Evolutionary conservation across 2,797 vertebrate species (phyloP).

Genomic region (Ctenosaura bakeri): DNA sequence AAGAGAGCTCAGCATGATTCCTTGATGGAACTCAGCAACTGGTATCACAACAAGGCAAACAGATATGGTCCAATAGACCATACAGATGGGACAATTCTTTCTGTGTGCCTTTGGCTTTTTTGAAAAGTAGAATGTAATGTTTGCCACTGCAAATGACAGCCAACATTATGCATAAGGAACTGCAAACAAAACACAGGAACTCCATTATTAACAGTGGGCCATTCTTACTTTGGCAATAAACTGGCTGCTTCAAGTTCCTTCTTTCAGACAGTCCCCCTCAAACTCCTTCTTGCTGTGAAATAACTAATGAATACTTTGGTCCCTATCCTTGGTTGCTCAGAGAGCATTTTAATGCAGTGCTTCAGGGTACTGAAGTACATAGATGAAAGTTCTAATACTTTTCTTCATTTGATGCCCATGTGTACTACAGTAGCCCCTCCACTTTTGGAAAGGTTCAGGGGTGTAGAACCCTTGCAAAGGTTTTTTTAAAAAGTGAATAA

Average conservation of each 20-base stretch:
- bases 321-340: too few species aligned
- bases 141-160: not conserved
- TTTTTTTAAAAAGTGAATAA: too few species aligned
- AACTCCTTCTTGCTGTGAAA: not conserved
- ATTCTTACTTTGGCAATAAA: not conserved
- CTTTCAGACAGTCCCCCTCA: not conserved
- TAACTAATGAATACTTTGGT: not conserved
- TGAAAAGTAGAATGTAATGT: not conserved
- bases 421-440: too few species aligned
- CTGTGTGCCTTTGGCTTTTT: not conserved
- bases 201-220: not conserved
- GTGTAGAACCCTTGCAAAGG: too few species aligned
- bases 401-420: too few species aligned
- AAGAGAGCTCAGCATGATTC: not conserved
- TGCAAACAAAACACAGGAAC: not conserved
- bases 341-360: too few species aligned
- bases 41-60: not conserved
- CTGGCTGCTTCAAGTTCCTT: not conserved
- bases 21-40: not conserved
- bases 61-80: not conserved
- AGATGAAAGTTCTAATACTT: too few species aligned
- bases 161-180: not conserved
- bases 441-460: too few species aligned
- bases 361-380: too few species aligned
- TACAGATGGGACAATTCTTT: too few species aligned